Evolutionary conservation across 2,888 invertebrate genomes (phyloP), one percentile per base, ranked within the genome.

Genomic region (Acronicta leporina): DNA sequence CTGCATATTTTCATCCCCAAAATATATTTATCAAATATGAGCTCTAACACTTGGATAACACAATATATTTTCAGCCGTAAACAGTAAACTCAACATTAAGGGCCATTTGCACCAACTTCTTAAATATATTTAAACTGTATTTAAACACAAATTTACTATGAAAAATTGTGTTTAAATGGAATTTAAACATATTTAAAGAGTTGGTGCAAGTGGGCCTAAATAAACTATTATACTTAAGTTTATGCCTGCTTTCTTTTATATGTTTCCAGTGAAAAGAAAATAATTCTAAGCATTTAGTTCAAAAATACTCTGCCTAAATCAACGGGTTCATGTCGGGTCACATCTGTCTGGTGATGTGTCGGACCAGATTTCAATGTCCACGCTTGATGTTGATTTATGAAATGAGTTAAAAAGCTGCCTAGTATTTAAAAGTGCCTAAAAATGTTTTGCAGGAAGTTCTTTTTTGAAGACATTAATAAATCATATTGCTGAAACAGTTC

Each of bases 331-430:
- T 44, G 43, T 44, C 8, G 16, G 30, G 43, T 35, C 35, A 43
- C 13, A 50, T 47, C 42, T 74, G 77, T 73, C 74, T 59, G 58
- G 47, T 63, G 77, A 63, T 69, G 51, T 68, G 70, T 57, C 61
- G 47, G 38, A 44, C 66, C 54, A 72, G 68, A 74, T 76, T 76
- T 68, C 64, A 63, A 56, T 65, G 73, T 73, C 68, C 61, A 46
- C 58, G 56, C 14, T 56, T 73, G 67, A 74, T 63, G 58, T 40
- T 74, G 75, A 77, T 71, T 38, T 63, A 75, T 74, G 50, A 49
- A 47, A 38, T n/a, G 73, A 77, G 67, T 77, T 68, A 70, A 72
- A 51, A 56, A 14, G 33, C 49, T 15, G 38, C 16, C 53, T 54
- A 62, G 44, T 41, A 45, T 49, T 62, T 38, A 46, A 0, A 38